phyloP scores from a whole-genome alignment of 2,797 vertebrate genomes.

The Crossoptilon crossoptilon region DNA sequence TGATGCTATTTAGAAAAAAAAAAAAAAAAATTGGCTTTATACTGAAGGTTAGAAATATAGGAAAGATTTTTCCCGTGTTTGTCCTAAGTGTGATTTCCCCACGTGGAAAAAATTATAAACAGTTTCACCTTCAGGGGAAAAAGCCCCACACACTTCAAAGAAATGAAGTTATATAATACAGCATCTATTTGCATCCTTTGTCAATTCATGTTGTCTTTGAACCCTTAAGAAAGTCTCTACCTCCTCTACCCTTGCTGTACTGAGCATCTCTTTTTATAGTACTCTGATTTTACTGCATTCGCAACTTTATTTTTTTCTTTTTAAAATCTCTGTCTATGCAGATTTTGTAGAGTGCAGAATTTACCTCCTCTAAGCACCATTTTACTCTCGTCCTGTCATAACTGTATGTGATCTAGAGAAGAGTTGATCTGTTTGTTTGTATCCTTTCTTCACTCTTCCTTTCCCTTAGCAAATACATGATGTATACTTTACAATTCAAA shows the following conservation, averaged over 20 bases:
- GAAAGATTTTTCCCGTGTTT: neutral
- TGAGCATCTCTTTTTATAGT: neutral
- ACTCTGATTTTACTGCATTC: neutral
- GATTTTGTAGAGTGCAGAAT: neutral
- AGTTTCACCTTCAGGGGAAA: neutral
- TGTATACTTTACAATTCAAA: neutral
- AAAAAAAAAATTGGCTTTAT: neutral
- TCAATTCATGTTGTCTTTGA: neutral
- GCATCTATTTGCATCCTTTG: neutral
- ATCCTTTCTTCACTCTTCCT: neutral
- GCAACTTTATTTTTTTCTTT: neutral
- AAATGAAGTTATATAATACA: neutral
- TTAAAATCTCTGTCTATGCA: neutral
- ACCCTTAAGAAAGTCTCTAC: neutral
- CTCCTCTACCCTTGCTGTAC: accelerated
- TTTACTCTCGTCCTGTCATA: neutral
- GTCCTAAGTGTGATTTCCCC: neutral
- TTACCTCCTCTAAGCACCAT: neutral
- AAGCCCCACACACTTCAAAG: neutral
- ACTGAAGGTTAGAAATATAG: neutral
- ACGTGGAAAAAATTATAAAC: neutral
- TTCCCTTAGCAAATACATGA: neutral
- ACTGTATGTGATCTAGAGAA: neutral
- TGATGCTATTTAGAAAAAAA: neutral
- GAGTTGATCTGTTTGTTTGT: neutral